phyloP scores from a whole-genome alignment of 1,140 invertebrate species.

The Latrodectus geometricus region DNA sequence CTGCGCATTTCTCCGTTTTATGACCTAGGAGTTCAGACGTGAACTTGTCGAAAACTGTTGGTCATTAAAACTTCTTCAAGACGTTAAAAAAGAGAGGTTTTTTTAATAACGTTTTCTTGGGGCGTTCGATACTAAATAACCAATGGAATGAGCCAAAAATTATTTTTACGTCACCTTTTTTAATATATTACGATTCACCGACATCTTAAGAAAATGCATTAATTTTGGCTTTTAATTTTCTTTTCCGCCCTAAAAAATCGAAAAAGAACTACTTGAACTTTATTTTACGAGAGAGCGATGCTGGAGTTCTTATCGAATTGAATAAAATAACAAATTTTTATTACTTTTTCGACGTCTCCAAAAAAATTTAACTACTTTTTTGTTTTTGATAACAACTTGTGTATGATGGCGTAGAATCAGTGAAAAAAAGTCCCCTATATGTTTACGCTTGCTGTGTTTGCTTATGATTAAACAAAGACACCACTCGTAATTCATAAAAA shows the following conservation, averaged over 20 bases:
- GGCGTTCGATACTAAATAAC: slow-evolving; percentile 35
- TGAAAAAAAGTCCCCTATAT: slow-evolving; percentile 11
- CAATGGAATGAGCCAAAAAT: slow-evolving; percentile 51
- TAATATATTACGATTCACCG: slow-evolving; percentile 49
- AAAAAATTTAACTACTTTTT: background rate
- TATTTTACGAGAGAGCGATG: slow-evolving; percentile 43
- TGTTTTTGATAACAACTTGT: slow-evolving; percentile 19
- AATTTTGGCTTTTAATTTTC: slow-evolving; percentile 59
- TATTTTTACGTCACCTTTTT: slow-evolving; percentile 52
- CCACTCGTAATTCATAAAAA: slow-evolving; percentile 14
- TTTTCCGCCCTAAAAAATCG: slow-evolving; percentile 34
- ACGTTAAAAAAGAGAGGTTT: slow-evolving; percentile 39
- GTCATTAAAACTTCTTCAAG: slow-evolving; percentile 59
- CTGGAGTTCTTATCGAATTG: slow-evolving; percentile 46
- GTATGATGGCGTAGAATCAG: slow-evolving; percentile 2
- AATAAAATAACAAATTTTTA: slow-evolving; percentile 44
- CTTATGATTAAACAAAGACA: slow-evolving; percentile 29
- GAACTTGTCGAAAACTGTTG: slow-evolving; percentile 37
- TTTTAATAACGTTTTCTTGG: slow-evolving; percentile 34
- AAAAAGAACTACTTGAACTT: slow-evolving; percentile 33
- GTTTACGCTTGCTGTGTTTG: slow-evolving; percentile 9
- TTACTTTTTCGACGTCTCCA: background rate
- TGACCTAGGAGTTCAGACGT: slow-evolving; percentile 18
- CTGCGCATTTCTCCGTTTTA: slow-evolving; percentile 51
- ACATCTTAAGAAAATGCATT: slow-evolving; percentile 53